Conservation (phyloP, 2,113 vertebrate species). For the Machaerirhynchus nigripectus region DNA sequence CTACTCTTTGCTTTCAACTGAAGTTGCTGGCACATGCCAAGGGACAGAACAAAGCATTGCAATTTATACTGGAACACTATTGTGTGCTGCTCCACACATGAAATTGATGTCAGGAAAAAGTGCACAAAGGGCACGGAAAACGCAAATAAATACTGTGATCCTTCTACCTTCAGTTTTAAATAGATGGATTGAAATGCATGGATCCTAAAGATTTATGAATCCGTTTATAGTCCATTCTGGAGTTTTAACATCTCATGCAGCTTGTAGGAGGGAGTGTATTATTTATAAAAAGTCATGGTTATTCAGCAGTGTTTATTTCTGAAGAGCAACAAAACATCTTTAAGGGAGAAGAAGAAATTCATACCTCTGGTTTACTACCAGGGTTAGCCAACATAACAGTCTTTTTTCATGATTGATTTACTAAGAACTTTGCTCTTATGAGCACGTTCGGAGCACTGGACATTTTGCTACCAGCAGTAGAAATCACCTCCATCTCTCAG, state of each 20-base stretch:
- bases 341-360: slow-evolving; percentile 26
- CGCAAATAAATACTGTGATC: neutral
- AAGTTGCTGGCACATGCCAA: neutral
- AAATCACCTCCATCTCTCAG: neutral
- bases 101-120: slow-evolving; percentile 41
- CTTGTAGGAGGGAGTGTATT: slow-evolving; percentile 27
- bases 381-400: neutral
- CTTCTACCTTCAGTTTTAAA: slow-evolving; percentile 43
- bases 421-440: neutral
- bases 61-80: neutral
- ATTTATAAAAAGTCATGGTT: slow-evolving; percentile 47
- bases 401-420: neutral
- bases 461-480: neutral
- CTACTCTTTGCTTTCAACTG: neutral
- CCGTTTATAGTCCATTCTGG: neutral
- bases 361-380: slow-evolving; percentile 4
- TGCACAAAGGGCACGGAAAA: slow-evolving; percentile 10
- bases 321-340: slow-evolving; percentile 31
- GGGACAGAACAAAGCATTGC: slow-evolving; percentile 17
- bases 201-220: slow-evolving; percentile 42
- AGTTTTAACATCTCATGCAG: slow-evolving; percentile 29
- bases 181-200: neutral
- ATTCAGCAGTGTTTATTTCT: slow-evolving; percentile 52
- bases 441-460: neutral
- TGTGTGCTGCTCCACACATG: neutral